Evolutionary conservation across 2,113 vertebrate species (phyloP).

Genomic region (Menidia beryllina): DNA sequence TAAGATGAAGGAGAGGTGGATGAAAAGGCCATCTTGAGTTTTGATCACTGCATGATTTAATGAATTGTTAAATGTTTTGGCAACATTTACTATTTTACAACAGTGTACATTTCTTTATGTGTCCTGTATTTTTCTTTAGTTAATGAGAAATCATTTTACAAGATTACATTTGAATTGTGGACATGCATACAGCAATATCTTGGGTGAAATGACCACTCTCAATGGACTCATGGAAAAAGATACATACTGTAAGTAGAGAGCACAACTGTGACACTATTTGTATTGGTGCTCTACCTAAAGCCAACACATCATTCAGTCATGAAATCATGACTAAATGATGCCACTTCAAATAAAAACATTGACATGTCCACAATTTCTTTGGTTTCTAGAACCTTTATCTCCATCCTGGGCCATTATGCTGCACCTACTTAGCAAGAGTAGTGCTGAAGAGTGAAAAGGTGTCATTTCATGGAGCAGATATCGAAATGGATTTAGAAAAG

Average conservation of each 20-base stretch:
- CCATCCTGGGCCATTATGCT: neutral
- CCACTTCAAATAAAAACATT: neutral
- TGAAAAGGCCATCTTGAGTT: neutral
- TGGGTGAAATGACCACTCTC: conserved; percentile 17
- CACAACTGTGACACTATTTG: conserved; percentile 47
- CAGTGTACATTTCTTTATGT: neutral
- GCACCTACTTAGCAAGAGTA: conserved; percentile 9
- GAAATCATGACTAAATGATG: too few relatives aligned
- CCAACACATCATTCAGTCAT: too few relatives aligned
- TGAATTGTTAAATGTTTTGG: neutral
- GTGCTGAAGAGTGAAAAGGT: conserved; percentile 18
- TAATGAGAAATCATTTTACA: neutral
- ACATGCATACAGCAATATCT: conserved; percentile 12
- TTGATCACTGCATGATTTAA: neutral
- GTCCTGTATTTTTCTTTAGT: neutral
- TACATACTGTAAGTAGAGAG: conserved; percentile 23
- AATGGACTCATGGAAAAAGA: conserved; percentile 35
- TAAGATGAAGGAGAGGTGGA: neutral
- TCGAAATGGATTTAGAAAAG: conserved; percentile 38
- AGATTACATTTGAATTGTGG: conserved; percentile 1
- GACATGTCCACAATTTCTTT: neutral
- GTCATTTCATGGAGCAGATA: conserved; percentile 8
- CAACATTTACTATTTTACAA: neutral
- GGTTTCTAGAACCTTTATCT: neutral
- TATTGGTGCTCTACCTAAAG: too few relatives aligned